These are phyloP conservation scores for Ectropis grisescens DNA, from an alignment of 1,140 invertebrate species.

Conservation along the genomic window DNA sequence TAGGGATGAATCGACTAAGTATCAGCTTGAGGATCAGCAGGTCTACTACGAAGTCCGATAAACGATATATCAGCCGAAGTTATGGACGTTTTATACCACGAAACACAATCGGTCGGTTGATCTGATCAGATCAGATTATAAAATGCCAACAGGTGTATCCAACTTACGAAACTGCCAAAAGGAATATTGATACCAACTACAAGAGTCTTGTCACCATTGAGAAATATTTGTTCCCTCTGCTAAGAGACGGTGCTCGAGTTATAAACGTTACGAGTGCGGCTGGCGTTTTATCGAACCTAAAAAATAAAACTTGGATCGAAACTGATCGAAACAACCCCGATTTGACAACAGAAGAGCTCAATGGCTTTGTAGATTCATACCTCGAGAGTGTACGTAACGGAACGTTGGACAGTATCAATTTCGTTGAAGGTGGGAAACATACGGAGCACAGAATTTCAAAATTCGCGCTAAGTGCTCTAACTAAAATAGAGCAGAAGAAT, in stretches of 20 bases:
- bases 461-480: slow-evolving; percentile 75
- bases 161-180: slow-evolving; percentile 77
- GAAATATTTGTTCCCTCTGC: slow-evolving; percentile 77
- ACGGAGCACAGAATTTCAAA: slow-evolving; percentile 81
- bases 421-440: slow-evolving; percentile 66
- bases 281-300: slow-evolving; percentile 74
- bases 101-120: too few species aligned
- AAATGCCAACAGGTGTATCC: slow-evolving; percentile 76
- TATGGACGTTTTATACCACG: too few species aligned
- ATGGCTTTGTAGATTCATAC: slow-evolving; percentile 76
- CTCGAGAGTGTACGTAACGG: slow-evolving; percentile 68
- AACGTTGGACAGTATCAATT: slow-evolving; percentile 69
- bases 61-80: too few species aligned
- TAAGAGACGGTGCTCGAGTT: slow-evolving; percentile 78
- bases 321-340: slow-evolving; percentile 24
- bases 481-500: slow-evolving; percentile 68
- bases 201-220: slow-evolving; percentile 75
- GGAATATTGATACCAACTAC: slow-evolving; percentile 79
- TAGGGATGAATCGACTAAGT: too few species aligned
- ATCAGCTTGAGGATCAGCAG: too few species aligned
- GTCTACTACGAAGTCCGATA: too few species aligned
- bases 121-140: too few species aligned
- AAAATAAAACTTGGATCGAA: slow-evolving; percentile 63
- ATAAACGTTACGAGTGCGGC: slow-evolving; percentile 81
- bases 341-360: slow-evolving; percentile 72